These are phyloP conservation scores for Tinea pellionella DNA, from an alignment of 2,888 invertebrate genomes.

Conservation along the genomic window DNA sequence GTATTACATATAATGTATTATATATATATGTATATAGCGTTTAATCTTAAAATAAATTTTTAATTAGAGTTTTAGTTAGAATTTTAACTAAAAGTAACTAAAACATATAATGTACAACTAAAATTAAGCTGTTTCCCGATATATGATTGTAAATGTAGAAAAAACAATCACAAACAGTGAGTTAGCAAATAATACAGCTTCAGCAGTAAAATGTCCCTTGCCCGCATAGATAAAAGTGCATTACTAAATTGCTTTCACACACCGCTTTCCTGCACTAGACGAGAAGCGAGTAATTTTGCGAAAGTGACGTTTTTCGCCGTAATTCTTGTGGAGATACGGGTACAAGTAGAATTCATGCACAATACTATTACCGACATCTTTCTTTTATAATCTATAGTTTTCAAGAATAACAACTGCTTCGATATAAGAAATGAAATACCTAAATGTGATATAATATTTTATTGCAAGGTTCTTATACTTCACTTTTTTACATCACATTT, in stretches of 20 bases:
- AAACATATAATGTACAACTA: no score
- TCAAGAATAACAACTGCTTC: background rate
- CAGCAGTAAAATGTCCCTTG: slow-evolving; percentile 3
- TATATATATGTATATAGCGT: background rate
- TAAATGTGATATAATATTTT: background rate
- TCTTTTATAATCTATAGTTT: background rate
- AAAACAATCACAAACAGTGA: background rate
- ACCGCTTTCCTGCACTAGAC: slow-evolving; percentile 27
- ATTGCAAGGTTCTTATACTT: no score
- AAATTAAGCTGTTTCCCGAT: no score
- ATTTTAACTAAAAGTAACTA: no score
- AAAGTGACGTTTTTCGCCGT: slow-evolving; percentile 28
- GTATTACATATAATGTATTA: background rate
- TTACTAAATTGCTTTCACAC: slow-evolving; percentile 52
- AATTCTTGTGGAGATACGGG: slow-evolving; percentile 27
- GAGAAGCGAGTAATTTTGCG: slow-evolving; percentile 31
- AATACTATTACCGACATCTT: background rate
- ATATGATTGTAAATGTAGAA: background rate
- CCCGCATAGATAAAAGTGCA: slow-evolving; percentile 40
- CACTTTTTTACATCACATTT: no score
- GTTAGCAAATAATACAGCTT: slow-evolving; percentile 3
- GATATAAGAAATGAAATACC: background rate
- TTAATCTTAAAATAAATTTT: background rate
- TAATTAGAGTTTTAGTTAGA: no score
- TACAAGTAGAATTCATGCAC: slow-evolving; percentile 3